phyloP scores from a whole-genome alignment of 2,888 invertebrate genomes.

The Campoplex nolae region DNA sequence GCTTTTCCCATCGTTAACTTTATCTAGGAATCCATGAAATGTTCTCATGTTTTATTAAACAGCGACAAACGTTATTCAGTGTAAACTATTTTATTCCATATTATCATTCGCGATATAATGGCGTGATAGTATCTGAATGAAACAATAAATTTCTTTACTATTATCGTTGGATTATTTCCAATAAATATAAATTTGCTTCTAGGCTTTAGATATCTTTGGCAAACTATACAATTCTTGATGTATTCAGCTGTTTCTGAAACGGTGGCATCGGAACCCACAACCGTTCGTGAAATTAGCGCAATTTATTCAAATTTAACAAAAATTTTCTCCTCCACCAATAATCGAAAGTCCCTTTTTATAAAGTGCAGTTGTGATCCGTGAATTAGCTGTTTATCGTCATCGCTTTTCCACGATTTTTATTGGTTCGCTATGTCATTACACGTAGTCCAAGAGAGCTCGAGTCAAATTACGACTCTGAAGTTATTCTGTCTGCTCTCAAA shows the following conservation, averaged over 20 bases:
- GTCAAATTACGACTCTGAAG: too few relatives aligned
- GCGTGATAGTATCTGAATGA: not conserved
- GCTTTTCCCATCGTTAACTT: not conserved
- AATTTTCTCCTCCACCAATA: not conserved
- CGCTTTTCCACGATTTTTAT: too few relatives aligned
- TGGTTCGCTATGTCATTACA: too few relatives aligned
- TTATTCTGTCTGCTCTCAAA: too few relatives aligned
- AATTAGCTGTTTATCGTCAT: too few relatives aligned
- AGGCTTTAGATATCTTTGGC: not conserved
- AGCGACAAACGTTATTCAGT: not conserved
- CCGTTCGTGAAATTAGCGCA: too few relatives aligned
- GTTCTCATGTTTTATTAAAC: not conserved
- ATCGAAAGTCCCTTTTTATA: too few relatives aligned
- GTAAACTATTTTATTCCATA: not conserved
- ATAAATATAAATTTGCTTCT: not conserved
- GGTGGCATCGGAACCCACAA: not conserved
- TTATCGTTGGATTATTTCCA: not conserved
- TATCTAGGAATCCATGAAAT: constrained; percentile 9
- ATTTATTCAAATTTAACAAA: not conserved
- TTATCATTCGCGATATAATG: not conserved
- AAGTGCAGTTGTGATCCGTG: too few relatives aligned
- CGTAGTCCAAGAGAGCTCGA: too few relatives aligned
- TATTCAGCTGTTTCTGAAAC: not conserved
- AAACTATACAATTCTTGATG: too few relatives aligned
- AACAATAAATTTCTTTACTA: not conserved